Evolutionary conservation across 2,797 vertebrate genomes (phyloP), one percentile per base, ranked within the genome.

Genomic region (Moxostoma hubbsi): DNA sequence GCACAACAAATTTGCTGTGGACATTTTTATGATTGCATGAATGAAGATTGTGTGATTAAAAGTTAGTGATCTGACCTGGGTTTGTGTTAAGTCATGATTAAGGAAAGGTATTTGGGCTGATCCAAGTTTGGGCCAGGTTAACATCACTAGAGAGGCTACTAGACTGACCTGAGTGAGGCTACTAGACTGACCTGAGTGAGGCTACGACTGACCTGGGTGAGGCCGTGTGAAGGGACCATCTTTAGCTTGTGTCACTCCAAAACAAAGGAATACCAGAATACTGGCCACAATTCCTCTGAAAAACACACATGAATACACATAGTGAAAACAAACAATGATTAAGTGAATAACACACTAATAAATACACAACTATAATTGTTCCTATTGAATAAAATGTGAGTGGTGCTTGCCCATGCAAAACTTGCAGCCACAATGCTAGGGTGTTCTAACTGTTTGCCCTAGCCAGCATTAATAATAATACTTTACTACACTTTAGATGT

Each of bases 211-310:
- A 24, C 24, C 24, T 95, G 98, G 98, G 86, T 99, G 98, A 78
- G 98, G 98, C 91, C 98, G 94, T 75, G 96, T 96, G 88, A 99
- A 99, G 1, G 98, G 98, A 83, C 98, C 98, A 89, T 99, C 98
- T 91, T 99, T 99, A 65, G 97, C 97, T 90, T 99, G 98, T 1
- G 97, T 99, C 80, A 99, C 98, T 86, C 98, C 98, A 77, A 99
- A 99, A 90, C 97, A 99, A 8, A 99, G 89, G 89, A 99, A 99
- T 85, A 99, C 98, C 91, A 99, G 89, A 87, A 99, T 99, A 86
- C 98, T 99, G 88, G 98, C 97, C 68, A 99, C 94, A 58, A 99
- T 97, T 11, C 98, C 98, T 91, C 98, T 99, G 89, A 0, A 93
- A 88, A 45, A 80, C 79, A 91, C 81, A 89, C 62, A 51, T 0